Evolutionary conservation across 2,797 vertebrate species (phyloP).

Genomic region (Gastrophryne carolinensis): DNA sequence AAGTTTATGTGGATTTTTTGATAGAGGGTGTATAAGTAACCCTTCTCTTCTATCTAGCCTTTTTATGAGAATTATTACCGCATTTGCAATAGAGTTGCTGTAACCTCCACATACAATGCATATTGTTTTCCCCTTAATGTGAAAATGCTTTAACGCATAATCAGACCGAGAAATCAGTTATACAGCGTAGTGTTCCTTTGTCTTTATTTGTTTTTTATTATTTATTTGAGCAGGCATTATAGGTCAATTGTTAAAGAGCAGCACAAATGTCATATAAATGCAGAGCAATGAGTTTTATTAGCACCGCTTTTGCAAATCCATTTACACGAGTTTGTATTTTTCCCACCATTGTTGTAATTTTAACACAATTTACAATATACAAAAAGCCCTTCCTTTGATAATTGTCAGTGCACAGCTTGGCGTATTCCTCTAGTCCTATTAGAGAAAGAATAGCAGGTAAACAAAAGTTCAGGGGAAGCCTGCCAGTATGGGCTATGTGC

Average conservation of each 20-base stretch:
- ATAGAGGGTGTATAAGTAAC: too few species aligned
- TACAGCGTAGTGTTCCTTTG: too few species aligned
- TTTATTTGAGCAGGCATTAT: too few species aligned
- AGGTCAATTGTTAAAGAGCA: slow-evolving; percentile 55
- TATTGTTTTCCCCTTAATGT: neutral
- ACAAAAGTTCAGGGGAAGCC: slow-evolving; percentile 55
- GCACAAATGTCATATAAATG: slow-evolving; percentile 48
- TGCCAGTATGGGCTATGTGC: slow-evolving; percentile 50
- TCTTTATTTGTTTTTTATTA: slow-evolving; percentile 59
- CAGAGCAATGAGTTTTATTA: slow-evolving; percentile 46
- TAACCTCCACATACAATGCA: neutral
- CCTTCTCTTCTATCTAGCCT: too few species aligned
- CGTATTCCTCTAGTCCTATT: slow-evolving; percentile 70
- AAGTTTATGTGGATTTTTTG: too few species aligned
- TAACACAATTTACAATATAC: slow-evolving; percentile 76
- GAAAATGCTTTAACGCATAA: neutral
- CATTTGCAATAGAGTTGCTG: too few species aligned
- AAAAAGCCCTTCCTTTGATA: slow-evolving; percentile 71
- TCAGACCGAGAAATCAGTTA: too few species aligned
- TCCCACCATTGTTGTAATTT: slow-evolving; percentile 78
- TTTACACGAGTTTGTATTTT: slow-evolving; percentile 65
- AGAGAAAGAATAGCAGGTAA: slow-evolving; percentile 62
- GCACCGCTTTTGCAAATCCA: slow-evolving; percentile 54
- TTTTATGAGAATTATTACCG: too few species aligned
- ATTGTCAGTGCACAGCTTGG: slow-evolving; percentile 69